Evolutionary conservation across 2,113 vertebrate genomes (phyloP).

Genomic region (Corythaeola cristata): DNA sequence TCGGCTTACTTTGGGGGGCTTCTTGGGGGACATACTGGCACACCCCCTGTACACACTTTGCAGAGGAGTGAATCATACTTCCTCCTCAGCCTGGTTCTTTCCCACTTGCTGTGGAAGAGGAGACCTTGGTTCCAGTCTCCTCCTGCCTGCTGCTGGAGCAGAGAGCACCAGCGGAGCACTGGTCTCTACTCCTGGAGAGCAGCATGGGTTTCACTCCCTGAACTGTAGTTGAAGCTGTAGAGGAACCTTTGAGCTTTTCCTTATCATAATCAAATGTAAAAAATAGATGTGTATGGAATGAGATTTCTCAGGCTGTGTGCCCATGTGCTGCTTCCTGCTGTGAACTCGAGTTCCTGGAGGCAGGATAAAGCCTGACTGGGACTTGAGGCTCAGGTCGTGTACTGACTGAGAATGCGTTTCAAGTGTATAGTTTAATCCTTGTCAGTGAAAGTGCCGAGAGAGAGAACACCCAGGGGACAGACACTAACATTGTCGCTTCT

Average conservation of each 20-base stretch:
- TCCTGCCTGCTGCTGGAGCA: background rate
- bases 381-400: background rate
- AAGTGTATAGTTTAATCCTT: background rate
- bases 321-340: background rate
- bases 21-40: background rate
- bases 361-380: background rate
- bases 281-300: background rate
- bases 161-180: background rate
- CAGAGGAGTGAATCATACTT: background rate
- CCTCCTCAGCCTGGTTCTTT: background rate
- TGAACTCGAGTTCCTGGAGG: background rate
- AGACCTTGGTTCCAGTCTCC: background rate
- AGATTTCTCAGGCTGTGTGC: background rate
- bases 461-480: background rate
- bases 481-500: background rate
- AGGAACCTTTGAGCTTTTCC: background rate
- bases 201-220: accelerated
- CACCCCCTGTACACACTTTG: background rate
- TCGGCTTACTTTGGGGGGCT: background rate
- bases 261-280: background rate
- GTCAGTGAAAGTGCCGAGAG: background rate
- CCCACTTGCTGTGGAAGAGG: background rate
- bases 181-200: background rate
- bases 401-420: background rate
- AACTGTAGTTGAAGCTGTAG: background rate